These are phyloP conservation scores for Drosophila pandora DNA, from an alignment of 1,140 invertebrate genomes.

Conservation along the genomic window DNA sequence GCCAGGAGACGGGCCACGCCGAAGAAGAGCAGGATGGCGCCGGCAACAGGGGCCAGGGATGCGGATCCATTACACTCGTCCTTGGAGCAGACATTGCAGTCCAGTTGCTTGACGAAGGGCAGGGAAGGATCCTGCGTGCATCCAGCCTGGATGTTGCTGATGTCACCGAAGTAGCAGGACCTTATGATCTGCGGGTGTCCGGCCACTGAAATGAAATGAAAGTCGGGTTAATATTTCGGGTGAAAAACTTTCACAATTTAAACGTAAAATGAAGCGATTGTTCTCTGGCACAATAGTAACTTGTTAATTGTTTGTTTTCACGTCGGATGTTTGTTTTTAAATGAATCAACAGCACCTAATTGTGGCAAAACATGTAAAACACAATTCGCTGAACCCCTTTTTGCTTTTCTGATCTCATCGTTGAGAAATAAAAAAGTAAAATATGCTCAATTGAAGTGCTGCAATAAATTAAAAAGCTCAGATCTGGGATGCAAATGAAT, in stretches of 20 bases:
- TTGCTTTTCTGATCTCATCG: constrained; percentile 15
- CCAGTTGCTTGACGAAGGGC: constrained; percentile 70
- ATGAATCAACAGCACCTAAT: constrained; percentile 19
- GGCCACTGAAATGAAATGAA: constrained; percentile 52
- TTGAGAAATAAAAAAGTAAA: background rate
- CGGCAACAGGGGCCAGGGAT: constrained; percentile 58
- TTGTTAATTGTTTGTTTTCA: constrained; percentile 33
- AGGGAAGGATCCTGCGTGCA: constrained; percentile 73
- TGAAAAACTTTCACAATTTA: constrained; percentile 44
- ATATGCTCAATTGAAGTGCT: background rate
- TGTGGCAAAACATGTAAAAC: constrained; percentile 17
- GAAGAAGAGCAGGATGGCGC: constrained; percentile 67
- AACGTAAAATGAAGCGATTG: constrained; percentile 36
- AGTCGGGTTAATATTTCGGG: constrained; percentile 2
- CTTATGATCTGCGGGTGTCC: constrained; percentile 73
- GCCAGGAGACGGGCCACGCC: constrained; percentile 69
- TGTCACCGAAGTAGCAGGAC: constrained; percentile 72
- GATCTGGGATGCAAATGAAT: background rate
- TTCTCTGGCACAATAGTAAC: constrained; percentile 3
- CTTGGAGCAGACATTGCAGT: constrained; percentile 76
- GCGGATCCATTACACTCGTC: constrained; percentile 73
- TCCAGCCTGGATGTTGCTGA: constrained; percentile 56
- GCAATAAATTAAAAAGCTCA: background rate
- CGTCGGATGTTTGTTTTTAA: background rate
- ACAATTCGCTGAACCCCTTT: background rate